Percentiles rank a stretch among this genome's conserved stretches.
Evolutionary conservation across 2,113 vertebrate species (phyloP).

Genomic region (Candoia aspera): DNA sequence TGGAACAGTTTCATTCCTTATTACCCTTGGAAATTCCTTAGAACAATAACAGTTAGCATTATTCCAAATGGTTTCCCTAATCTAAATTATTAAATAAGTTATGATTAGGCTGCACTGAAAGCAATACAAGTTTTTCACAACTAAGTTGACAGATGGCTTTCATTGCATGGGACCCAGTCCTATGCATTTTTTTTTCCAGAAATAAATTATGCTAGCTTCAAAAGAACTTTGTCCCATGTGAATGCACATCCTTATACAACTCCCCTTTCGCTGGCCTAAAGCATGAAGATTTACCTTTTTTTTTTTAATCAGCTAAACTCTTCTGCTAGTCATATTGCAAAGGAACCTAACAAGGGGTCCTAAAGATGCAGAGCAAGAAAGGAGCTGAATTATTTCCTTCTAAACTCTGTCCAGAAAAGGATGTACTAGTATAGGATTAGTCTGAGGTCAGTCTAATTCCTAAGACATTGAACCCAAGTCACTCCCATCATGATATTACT

Average conservation of each 20-base stretch:
- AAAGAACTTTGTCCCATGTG: too few relatives aligned
- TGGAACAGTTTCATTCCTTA: slow-evolving; percentile 44
- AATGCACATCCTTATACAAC: background rate
- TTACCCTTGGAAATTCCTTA: slow-evolving; percentile 17
- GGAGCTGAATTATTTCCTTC: background rate
- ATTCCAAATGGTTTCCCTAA: background rate
- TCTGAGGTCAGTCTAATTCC: background rate
- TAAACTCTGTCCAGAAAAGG: background rate
- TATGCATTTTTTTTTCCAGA: background rate
- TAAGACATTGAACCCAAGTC: background rate
- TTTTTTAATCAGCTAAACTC: background rate
- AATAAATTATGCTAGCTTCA: background rate
- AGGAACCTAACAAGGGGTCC: background rate
- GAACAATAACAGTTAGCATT: slow-evolving; percentile 29
- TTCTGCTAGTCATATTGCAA: background rate
- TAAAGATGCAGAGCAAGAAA: background rate
- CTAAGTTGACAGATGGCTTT: background rate
- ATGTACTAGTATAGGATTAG: background rate
- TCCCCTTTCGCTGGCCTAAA: background rate
- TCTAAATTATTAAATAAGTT: background rate
- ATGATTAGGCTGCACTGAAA: background rate
- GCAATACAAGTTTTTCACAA: background rate
- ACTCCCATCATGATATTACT: background rate
- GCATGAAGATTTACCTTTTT: background rate
- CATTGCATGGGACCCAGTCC: background rate